Percentiles rank a stretch among this genome's conserved stretches.
Conservation (phyloP, 2,888 invertebrate species). For the Chaetogeoica ovagalla region DNA sequence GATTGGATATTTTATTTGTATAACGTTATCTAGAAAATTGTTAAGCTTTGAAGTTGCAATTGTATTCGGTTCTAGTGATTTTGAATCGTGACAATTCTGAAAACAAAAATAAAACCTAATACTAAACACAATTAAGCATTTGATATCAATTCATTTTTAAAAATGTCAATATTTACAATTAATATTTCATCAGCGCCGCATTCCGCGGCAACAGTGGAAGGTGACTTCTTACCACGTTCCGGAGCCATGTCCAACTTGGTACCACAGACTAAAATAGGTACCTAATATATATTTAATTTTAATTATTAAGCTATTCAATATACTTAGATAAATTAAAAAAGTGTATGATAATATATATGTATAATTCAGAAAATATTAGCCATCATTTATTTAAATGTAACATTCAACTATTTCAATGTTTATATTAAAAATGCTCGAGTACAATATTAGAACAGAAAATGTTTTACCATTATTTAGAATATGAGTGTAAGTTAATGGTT, state of each 20-base stretch:
- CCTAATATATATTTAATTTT: constrained; percentile 63
- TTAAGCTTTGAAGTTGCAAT: constrained; percentile 92
- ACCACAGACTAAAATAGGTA: constrained; percentile 92
- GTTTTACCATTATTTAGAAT: too few relatives aligned
- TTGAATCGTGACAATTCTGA: constrained; percentile 67
- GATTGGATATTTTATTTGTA: constrained; percentile 63
- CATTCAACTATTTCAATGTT: background rate
- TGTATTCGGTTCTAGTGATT: constrained; percentile 89
- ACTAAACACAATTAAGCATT: constrained; percentile 31
- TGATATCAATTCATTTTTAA: constrained; percentile 12
- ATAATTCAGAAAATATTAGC: too few relatives aligned
- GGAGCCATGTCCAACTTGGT: constrained; percentile 88
- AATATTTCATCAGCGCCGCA: constrained; percentile 93
- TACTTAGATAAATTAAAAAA: background rate
- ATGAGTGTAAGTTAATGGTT: too few relatives aligned
- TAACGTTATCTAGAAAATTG: constrained; percentile 89
- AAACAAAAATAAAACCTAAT: constrained; percentile 54
- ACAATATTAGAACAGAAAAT: too few relatives aligned
- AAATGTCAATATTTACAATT: constrained; percentile 64
- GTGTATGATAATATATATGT: too few relatives aligned
- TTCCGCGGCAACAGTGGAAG: constrained; percentile 79
- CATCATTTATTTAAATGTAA: background rate
- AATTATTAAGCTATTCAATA: constrained; percentile 26
- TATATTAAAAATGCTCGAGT: too few relatives aligned
- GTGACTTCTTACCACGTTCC: constrained; percentile 68